Evolutionary conservation across 2,797 vertebrate genomes (phyloP).

Genomic region (Pagetopsis macropterus): DNA sequence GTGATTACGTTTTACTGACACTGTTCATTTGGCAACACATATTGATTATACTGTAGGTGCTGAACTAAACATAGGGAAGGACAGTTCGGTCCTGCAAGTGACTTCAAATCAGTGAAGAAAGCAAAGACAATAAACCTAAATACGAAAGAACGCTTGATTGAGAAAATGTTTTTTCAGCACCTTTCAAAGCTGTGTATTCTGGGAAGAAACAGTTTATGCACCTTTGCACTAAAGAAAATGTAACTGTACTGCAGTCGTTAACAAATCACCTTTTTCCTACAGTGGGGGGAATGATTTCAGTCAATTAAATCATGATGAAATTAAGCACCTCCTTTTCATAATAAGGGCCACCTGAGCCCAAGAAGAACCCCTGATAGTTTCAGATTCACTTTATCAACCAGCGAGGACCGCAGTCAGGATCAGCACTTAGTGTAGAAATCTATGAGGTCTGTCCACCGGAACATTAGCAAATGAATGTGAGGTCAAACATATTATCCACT

Average conservation of each 20-base stretch:
- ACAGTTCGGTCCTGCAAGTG: not conserved
- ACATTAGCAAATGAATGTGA: not conserved
- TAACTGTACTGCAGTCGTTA: not conserved
- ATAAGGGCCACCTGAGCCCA: not conserved
- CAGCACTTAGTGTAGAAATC: conserved; percentile 3
- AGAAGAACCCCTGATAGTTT: not conserved
- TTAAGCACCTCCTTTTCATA: not conserved
- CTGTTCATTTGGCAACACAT: not conserved
- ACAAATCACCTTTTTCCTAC: not conserved
- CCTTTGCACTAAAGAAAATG: not conserved
- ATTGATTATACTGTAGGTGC: not conserved
- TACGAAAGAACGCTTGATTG: not conserved
- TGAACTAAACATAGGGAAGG: not conserved
- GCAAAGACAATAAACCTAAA: not conserved
- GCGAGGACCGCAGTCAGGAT: not conserved
- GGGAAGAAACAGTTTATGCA: not conserved
- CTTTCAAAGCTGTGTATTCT: too few relatives aligned
- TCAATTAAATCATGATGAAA: conserved; percentile 5
- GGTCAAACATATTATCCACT: not conserved
- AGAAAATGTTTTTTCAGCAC: not conserved
- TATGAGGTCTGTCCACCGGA: not conserved
- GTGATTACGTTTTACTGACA: not conserved
- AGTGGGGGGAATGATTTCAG: not conserved
- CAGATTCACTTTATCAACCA: conserved; percentile 7
- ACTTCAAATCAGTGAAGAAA: not conserved